Evolutionary conservation across 2,888 invertebrate species (phyloP).

Genomic region (Lydus trimaculatus): DNA sequence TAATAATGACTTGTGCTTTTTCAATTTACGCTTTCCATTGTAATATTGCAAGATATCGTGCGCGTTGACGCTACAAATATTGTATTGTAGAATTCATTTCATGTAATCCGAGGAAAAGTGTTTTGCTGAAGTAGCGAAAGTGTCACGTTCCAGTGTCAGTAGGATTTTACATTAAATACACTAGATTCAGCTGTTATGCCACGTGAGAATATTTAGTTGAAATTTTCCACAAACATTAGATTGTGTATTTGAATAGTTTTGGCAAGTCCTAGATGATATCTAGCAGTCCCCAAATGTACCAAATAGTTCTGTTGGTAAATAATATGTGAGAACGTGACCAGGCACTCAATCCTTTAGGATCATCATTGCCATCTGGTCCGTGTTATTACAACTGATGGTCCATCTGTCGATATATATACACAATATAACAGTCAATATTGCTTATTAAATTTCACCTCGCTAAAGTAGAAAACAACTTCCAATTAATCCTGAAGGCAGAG

Average conservation of each 20-base stretch:
- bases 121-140: conserved; percentile 23
- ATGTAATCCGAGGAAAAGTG: conserved; percentile 29
- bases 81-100: conserved; percentile 23
- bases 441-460: not conserved
- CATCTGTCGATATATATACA: not conserved
- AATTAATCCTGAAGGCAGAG: too few species aligned
- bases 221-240: not conserved
- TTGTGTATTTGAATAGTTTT: not conserved
- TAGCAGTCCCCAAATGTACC: not conserved
- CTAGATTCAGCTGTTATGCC: not conserved
- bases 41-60: not conserved
- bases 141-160: conserved; percentile 21
- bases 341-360: not conserved
- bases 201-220: not conserved
- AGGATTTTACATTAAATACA: not conserved
- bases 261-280: not conserved
- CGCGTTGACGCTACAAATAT: not conserved
- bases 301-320: not conserved
- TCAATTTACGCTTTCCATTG: not conserved
- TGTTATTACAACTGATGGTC: not conserved
- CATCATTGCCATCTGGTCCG: not conserved
- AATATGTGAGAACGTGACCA: not conserved
- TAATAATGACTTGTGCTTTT: too few species aligned
- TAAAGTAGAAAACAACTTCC: not conserved
- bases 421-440: not conserved